These are phyloP conservation scores for Dinocampus coccinellae DNA, from an alignment of 2,888 invertebrate genomes.

Conservation along the genomic window DNA sequence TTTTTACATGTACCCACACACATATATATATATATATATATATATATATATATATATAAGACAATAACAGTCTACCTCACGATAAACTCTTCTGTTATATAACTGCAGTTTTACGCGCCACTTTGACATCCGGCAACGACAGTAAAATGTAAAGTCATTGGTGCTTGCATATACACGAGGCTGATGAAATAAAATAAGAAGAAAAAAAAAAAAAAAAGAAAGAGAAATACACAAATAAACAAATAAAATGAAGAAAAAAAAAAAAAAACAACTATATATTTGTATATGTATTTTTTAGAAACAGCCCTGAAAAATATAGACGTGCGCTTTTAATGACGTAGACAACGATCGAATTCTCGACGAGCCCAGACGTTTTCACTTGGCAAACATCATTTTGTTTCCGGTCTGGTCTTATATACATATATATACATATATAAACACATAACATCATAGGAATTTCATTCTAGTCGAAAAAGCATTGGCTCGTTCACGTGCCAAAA, in stretches of 20 bases:
- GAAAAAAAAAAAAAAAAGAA: not conserved
- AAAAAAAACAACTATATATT: too few relatives aligned
- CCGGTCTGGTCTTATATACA: constrained; percentile 41
- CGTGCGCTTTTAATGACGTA: constrained; percentile 4
- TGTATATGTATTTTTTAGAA: too few relatives aligned
- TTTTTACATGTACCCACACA: not conserved
- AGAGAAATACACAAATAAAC: not conserved
- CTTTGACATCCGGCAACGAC: constrained; percentile 36
- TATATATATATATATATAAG: not conserved
- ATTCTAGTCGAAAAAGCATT: constrained; percentile 36
- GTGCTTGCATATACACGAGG: constrained; percentile 17
- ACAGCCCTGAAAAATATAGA: not conserved
- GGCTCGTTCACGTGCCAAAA: constrained; percentile 10
- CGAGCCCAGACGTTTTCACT: constrained; percentile 42
- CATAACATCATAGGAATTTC: constrained; percentile 44
- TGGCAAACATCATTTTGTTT: constrained; percentile 41
- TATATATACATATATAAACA: not conserved
- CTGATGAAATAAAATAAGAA: not conserved
- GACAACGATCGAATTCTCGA: constrained; percentile 33
- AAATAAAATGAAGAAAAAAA: not conserved
- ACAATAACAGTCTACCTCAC: not conserved
- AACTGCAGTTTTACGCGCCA: constrained; percentile 22
- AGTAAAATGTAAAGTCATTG: constrained; percentile 33
- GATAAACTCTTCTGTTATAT: not conserved
- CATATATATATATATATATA: not conserved